These are phyloP conservation scores for Rhogogaster chlorosoma DNA, from an alignment of 2,888 invertebrate genomes.

Conservation along the genomic window DNA sequence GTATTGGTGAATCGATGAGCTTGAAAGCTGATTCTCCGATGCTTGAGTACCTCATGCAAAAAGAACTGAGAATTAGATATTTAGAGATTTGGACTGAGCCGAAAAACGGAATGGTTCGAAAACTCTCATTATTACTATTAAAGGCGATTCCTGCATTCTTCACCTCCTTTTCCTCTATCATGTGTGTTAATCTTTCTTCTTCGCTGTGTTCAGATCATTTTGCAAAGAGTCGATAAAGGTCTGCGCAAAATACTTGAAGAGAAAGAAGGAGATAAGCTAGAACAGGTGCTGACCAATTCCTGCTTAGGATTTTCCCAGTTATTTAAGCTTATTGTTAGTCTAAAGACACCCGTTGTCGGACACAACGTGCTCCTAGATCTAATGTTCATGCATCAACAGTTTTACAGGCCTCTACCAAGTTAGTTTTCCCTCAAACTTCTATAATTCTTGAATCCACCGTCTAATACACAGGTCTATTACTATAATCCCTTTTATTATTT, in stretches of 20 bases:
- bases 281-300: constrained; percentile 79
- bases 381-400: constrained; percentile 86
- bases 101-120: constrained; percentile 60
- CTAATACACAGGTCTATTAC: neutral
- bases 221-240: constrained; percentile 72
- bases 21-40: constrained; percentile 78
- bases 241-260: constrained; percentile 68
- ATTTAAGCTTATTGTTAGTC: constrained; percentile 81
- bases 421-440: constrained; percentile 57
- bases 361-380: constrained; percentile 88
- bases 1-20: constrained; percentile 68
- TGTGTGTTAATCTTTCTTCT: neutral
- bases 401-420: constrained; percentile 85
- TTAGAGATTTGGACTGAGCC: constrained; percentile 76
- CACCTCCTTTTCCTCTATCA: neutral
- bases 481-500: constrained; percentile 59
- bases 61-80: constrained; percentile 81
- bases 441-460: neutral
- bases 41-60: constrained; percentile 81
- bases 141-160: constrained; percentile 69
- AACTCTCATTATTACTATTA: constrained; percentile 73
- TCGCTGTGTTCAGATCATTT: constrained; percentile 65
- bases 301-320: constrained; percentile 85
- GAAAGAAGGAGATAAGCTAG: constrained; percentile 74
- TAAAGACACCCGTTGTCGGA: constrained; percentile 86